A percentile compares a stretch with the other conserved stretches of the same genome.
These are phyloP conservation scores for Helicoverpa zea DNA, from an alignment of 1,140 invertebrate species.

Conservation along the genomic window DNA sequence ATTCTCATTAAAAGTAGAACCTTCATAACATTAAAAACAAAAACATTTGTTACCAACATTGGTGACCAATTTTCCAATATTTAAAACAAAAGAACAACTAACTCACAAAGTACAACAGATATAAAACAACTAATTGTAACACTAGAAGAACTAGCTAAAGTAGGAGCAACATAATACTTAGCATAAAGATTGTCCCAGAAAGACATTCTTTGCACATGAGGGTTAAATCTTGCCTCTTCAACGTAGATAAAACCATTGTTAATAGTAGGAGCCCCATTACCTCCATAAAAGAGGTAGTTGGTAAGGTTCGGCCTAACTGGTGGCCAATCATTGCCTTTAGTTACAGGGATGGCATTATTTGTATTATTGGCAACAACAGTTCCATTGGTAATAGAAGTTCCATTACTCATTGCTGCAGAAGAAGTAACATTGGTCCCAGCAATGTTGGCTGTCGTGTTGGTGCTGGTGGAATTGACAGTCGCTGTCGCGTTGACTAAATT, in stretches of 20 bases:
- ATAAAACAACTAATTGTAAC: constrained; percentile 1
- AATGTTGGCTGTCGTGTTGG: too few species aligned
- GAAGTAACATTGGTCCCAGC: too few species aligned
- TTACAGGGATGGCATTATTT: too few species aligned
- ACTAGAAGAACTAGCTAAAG: constrained; percentile 20
- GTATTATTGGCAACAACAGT: too few species aligned
- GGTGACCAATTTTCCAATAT: neutral
- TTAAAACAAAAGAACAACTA: constrained; percentile 42
- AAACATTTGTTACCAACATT: neutral
- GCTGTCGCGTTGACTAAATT: too few species aligned
- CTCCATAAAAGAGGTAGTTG: constrained; percentile 47
- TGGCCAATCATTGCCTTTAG: neutral
- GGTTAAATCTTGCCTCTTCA: constrained; percentile 42
- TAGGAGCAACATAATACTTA: constrained; percentile 45
- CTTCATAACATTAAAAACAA: neutral
- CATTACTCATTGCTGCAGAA: too few species aligned
- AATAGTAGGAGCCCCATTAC: neutral
- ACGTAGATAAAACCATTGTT: constrained; percentile 20
- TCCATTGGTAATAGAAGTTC: too few species aligned
- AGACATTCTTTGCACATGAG: constrained; percentile 32
- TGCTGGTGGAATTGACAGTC: too few species aligned
- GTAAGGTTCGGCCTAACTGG: constrained; percentile 1
- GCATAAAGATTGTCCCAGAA: constrained; percentile 47
- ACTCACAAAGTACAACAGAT: constrained; percentile 27
- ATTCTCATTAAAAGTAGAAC: neutral